These are phyloP conservation scores for Polydrusus pterygomalis DNA, from an alignment of 2,888 invertebrate genomes.

Conservation along the genomic window DNA sequence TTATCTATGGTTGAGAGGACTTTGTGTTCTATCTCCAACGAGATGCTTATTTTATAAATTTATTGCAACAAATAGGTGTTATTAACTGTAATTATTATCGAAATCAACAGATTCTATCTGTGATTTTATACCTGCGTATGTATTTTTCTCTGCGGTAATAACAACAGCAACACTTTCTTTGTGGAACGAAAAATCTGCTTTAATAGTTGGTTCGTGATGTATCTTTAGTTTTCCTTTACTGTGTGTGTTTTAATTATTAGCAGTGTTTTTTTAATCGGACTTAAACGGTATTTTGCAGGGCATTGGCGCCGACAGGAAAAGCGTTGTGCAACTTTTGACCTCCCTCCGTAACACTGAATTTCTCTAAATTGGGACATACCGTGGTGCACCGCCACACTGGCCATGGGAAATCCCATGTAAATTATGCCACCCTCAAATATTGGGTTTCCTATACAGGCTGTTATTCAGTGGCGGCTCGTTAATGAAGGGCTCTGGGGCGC, in stretches of 20 bases:
- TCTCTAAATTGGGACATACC: no score
- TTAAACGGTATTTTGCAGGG: not conserved
- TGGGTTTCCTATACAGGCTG: no score
- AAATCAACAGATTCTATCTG: conserved; percentile 47
- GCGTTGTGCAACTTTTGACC: no score
- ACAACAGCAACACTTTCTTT: conserved; percentile 43
- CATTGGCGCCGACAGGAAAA: no score
- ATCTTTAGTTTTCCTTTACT: conserved; percentile 12
- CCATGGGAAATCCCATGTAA: no score
- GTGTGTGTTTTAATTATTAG: conserved; percentile 29
- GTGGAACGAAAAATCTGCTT: conserved; percentile 24
- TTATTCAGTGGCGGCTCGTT: no score
- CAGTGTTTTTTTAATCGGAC: not conserved
- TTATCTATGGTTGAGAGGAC: conserved; percentile 54
- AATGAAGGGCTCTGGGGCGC: no score
- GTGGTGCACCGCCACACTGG: no score
- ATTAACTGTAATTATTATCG: conserved; percentile 55
- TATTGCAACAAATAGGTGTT: conserved; percentile 57
- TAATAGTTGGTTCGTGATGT: conserved; percentile 20
- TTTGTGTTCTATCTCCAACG: conserved; percentile 50
- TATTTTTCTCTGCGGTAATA: conserved; percentile 43
- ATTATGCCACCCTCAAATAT: no score
- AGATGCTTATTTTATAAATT: conserved; percentile 58
- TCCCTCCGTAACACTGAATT: no score
- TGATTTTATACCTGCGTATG: conserved; percentile 39